Conservation (phyloP, 2,888 invertebrate genomes). For the Pyrocoelia pectoralis region DNA sequence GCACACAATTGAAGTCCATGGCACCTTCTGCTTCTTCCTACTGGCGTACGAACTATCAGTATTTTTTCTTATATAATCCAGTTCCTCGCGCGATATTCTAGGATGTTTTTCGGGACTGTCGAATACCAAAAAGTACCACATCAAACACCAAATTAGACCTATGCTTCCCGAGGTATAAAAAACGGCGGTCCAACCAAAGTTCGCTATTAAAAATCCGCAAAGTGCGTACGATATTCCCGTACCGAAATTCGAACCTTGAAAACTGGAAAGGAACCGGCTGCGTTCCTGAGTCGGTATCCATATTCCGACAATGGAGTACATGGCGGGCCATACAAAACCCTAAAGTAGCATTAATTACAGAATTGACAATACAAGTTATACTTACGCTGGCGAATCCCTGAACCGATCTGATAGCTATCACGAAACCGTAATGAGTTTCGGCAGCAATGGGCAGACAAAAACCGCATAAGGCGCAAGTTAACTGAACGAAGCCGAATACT, state of each 20-base stretch:
- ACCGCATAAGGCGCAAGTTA: slow-evolving; percentile 72
- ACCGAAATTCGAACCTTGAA: slow-evolving; percentile 78
- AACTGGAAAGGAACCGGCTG: slow-evolving; percentile 78
- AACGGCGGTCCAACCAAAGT: slow-evolving; percentile 72
- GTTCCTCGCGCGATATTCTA: slow-evolving; percentile 69
- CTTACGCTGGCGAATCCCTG: slow-evolving; percentile 75
- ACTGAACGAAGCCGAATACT: slow-evolving; percentile 75
- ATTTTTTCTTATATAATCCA: slow-evolving; percentile 71
- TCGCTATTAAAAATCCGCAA: slow-evolving; percentile 73
- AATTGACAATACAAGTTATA: not conserved
- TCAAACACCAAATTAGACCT: slow-evolving; percentile 69
- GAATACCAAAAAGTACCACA: slow-evolving; percentile 74
- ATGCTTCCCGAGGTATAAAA: slow-evolving; percentile 76
- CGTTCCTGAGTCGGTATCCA: slow-evolving; percentile 76
- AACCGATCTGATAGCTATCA: slow-evolving; percentile 69
- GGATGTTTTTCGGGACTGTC: slow-evolving; percentile 74
- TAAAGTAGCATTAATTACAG: slow-evolving; percentile 45
- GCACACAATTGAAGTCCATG: slow-evolving; percentile 70
- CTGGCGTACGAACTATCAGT: slow-evolving; percentile 62
- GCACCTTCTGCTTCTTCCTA: slow-evolving; percentile 64
- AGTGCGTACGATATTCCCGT: slow-evolving; percentile 76
- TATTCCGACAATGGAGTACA: slow-evolving; percentile 76
- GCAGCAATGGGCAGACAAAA: slow-evolving; percentile 71
- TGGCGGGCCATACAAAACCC: slow-evolving; percentile 79
- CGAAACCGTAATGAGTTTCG: slow-evolving; percentile 66